Percentiles rank a stretch among this genome's conserved stretches.
phyloP scores from a whole-genome alignment of 2,888 invertebrate genomes.

The Troilus luridus region DNA sequence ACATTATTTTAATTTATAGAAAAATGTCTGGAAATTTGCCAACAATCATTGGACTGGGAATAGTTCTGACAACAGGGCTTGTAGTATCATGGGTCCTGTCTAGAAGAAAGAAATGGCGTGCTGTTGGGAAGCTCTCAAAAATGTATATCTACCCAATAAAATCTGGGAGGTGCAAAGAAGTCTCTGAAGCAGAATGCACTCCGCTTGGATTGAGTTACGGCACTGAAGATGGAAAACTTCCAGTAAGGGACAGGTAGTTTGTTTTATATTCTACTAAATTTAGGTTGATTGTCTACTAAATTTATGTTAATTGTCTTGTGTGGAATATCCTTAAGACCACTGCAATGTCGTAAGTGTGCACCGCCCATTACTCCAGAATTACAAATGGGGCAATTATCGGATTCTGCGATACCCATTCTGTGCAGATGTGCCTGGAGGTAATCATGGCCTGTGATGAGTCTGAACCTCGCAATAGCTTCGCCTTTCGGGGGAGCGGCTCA shows the following conservation, averaged over 20 bases:
- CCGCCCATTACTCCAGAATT: too few species aligned
- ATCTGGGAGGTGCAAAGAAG: slow-evolving; percentile 50
- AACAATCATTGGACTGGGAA: slow-evolving; percentile 8
- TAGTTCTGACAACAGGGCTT: background rate
- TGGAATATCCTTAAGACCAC: too few species aligned
- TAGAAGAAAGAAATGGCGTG: slow-evolving; percentile 45
- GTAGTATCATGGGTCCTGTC: background rate
- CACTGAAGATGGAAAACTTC: slow-evolving; percentile 21
- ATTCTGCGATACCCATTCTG: too few species aligned
- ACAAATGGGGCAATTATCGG: too few species aligned
- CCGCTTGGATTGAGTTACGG: slow-evolving; percentile 20
- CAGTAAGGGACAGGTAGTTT: slow-evolving; percentile 51
- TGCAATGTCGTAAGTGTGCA: too few species aligned
- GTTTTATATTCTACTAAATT: background rate
- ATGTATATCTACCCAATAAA: slow-evolving; percentile 58
- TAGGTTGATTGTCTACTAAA: background rate
- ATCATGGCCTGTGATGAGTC: too few species aligned
- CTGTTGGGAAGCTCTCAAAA: slow-evolving; percentile 48
- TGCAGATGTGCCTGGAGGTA: too few species aligned
- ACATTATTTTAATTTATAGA: background rate
- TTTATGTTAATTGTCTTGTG: background rate
- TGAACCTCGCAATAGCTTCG: too few species aligned
- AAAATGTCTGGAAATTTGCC: slow-evolving; percentile 3
- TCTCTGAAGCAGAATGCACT: slow-evolving; percentile 57
- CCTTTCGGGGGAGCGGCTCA: too few species aligned